Conservation (phyloP, 2,888 invertebrate species). For the Ommatoiulus sabulosus region DNA sequence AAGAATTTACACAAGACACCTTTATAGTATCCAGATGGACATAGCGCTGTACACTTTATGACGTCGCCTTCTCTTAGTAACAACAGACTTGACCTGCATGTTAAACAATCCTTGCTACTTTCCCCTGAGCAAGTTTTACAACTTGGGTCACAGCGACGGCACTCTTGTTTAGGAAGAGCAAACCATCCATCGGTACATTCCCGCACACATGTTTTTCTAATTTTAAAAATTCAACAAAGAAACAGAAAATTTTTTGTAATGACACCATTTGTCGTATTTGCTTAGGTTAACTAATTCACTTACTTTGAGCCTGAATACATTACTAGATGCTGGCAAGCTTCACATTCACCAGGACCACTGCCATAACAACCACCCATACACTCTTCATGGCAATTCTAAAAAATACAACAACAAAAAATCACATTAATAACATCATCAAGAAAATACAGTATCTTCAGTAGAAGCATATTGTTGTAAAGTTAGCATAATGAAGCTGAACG, state of each 20-base stretch:
- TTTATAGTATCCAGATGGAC: constrained; percentile 61
- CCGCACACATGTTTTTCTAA: constrained; percentile 54
- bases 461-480: too few relatives aligned
- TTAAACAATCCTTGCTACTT: constrained; percentile 60
- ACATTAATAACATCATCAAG: too few relatives aligned
- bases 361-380: constrained; percentile 59
- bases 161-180: constrained; percentile 64
- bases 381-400: constrained; percentile 59
- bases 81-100: constrained; percentile 71
- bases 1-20: constrained; percentile 55
- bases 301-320: constrained; percentile 58
- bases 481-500: too few relatives aligned
- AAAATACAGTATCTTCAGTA: too few relatives aligned
- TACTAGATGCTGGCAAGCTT: constrained; percentile 57
- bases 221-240: background rate
- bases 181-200: constrained; percentile 57
- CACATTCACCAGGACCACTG: constrained; percentile 57
- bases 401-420: constrained; percentile 40
- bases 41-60: constrained; percentile 60
- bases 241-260: background rate
- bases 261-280: background rate
- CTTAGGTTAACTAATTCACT: background rate
- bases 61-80: constrained; percentile 69
- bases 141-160: constrained; percentile 76
- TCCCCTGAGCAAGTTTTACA: constrained; percentile 77